Evolutionary conservation across 2,797 vertebrate genomes (phyloP), one percentile per base, ranked within the genome.

Genomic region (Amblyopsis hoosieri): DNA sequence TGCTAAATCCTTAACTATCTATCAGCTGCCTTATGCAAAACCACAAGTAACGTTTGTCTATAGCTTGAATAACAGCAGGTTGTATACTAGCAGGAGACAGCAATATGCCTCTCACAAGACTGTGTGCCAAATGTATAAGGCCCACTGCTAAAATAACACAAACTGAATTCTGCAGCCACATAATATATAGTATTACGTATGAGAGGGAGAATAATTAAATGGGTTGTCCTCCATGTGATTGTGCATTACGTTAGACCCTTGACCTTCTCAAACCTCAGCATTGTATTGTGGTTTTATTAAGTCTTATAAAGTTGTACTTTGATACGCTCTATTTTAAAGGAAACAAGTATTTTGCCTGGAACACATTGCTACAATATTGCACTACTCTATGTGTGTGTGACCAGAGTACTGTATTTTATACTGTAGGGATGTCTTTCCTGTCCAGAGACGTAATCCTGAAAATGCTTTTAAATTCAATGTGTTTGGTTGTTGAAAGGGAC

Each of bases 231-330:
- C 23, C 23, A 19, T 12, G 15, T 72, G 45, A 45, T 46, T 17
- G 49, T 61, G 5, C 48, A 61, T 7, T 48, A 11, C 29, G 14
- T 12, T 29, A 33, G 46, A 64, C 45, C 52, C 55, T 19, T 4
- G 37, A 66, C 57, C 46, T 15, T 74, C 58, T 76, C 59, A 68
- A 59, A 59, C 72, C 12, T 19, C 62, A 45, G 58, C 56, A 65
- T 62, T 57, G 53, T 67, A 49, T 17, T 56, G 23, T 68, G 70
- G 72, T 73, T 74, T 75, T 77, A 69, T 62, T 49, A 48, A 51
- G 53, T 31, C 45, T 62, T 37, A 37, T 2, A 37, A 37, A 37
- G 37, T 42, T 9, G 37, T 42, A 4, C 3, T 46, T 15, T 19
- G 45, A 57, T 54, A 12, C 6, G 17, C 14, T 45, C 15, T 42